Base-by-base conservation (phyloP, 2,888 invertebrate species). In the Lathronympha strigana region DNA sequence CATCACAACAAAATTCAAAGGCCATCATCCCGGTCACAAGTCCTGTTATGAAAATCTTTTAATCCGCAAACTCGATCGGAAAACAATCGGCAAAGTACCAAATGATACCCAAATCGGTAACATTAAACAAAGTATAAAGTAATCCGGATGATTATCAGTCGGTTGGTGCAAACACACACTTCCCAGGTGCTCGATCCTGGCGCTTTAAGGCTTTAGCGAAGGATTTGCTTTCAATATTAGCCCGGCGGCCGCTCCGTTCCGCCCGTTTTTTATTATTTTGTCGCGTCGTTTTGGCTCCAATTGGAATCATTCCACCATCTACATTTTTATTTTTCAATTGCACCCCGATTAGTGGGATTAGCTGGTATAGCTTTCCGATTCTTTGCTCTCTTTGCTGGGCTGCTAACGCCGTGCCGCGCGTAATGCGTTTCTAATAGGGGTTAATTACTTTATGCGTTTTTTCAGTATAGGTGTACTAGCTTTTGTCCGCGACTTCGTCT, bases 291-390 rank as follows among this genome's bases (percentile, higher is more conserved):
- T 90, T 88, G 90, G 88, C 86, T 86, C 90, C 82, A 89, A 92
- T 90, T 89, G 91, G 91, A 92, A 91, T 91, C 87, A 92, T 91
- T 92, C 88, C 82, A 86, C 90, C 87, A 91, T 92, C 92, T 92
- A 90, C 92, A 90, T 92, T 92, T 92, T 92, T 92, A 92, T 92
- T 92, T 92, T 92, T 92, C 92, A 92, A 92, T 92, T 92, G 92
- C 87, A 78, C 83, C 74, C 82, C 92, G 92, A 92, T 92, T 92
- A 92, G 89, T 90, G 84, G 91, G 92, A 92, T 92, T 92, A 92
- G 87, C 78, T 85, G 76, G 81, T 88, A 89, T 91, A 86, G 90
- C 88, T 90, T 90, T 88, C 80, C 89, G 90, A 90, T 88, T 86
- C 87, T 91, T 90, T 90, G 86, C 84, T 89, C 83, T 80, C 86